A percentile compares a stretch with the other conserved stretches of the same genome.
phyloP scores from a whole-genome alignment of 1,140 invertebrate genomes.

The Holotrichia oblita region DNA sequence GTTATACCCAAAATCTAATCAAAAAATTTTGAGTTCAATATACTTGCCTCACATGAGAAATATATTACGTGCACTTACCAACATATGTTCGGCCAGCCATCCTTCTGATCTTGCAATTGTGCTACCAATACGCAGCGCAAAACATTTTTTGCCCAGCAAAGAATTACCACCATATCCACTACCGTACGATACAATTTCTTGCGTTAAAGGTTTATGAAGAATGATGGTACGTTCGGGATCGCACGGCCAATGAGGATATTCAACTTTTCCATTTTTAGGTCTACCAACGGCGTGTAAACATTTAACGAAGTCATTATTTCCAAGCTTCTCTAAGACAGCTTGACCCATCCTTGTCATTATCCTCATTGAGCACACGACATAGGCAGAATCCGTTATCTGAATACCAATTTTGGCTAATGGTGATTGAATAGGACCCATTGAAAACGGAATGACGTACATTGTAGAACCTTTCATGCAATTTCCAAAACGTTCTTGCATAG shows the following conservation, averaged over 20 bases:
- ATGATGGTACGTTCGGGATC: slow-evolving; percentile 94
- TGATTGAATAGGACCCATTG: slow-evolving; percentile 97
- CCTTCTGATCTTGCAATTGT: slow-evolving; percentile 92
- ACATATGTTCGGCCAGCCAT: slow-evolving; percentile 99
- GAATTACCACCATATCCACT: slow-evolving; percentile 99
- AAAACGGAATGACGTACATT: slow-evolving; percentile 99
- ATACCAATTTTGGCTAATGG: slow-evolving; percentile 97
- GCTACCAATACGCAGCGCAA: slow-evolving; percentile 95
- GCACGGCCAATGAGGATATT: slow-evolving; percentile 91
- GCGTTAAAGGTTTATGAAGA: slow-evolving; percentile 78
- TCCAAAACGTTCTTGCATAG: slow-evolving; percentile 88
- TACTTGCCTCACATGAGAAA: neutral
- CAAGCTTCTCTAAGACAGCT: slow-evolving; percentile 76
- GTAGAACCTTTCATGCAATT: slow-evolving; percentile 80
- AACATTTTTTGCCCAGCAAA: slow-evolving; percentile 98
- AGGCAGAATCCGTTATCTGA: slow-evolving; percentile 96
- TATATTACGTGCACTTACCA: slow-evolving; percentile 68
- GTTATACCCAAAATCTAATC: slow-evolving; percentile 91
- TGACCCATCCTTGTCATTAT: slow-evolving; percentile 97
- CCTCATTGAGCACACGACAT: slow-evolving; percentile 97
- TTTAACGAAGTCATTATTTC: slow-evolving; percentile 80
- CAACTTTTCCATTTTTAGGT: slow-evolving; percentile 65
- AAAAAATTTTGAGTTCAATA: slow-evolving; percentile 45
- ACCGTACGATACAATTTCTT: slow-evolving; percentile 93
- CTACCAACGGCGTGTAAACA: slow-evolving; percentile 96